These are phyloP conservation scores for Cyclopterus lumpus DNA, from an alignment of 2,797 vertebrate genomes.

Conservation along the genomic window DNA sequence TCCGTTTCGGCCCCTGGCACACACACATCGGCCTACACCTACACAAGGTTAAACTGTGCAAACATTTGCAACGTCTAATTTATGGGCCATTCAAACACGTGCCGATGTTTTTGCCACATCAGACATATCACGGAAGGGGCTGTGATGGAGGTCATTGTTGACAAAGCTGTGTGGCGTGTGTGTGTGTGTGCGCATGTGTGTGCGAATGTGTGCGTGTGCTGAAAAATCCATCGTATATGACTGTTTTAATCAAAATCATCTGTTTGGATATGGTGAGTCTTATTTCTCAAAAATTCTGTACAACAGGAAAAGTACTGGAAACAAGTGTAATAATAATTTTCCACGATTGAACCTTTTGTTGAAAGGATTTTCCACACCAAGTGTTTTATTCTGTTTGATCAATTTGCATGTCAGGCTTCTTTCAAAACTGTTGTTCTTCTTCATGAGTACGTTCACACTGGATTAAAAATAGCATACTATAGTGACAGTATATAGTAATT, in stretches of 20 bases:
- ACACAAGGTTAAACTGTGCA: conserved; percentile 73
- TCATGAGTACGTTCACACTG: too few species aligned
- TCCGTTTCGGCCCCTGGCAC: conserved; percentile 3
- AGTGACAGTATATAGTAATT: too few species aligned
- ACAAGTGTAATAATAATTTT: not conserved
- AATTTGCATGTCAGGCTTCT: too few species aligned
- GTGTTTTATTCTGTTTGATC: too few species aligned
- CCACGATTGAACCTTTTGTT: too few species aligned
- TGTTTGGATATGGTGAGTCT: not conserved
- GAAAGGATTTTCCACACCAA: too few species aligned
- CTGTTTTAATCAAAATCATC: not conserved
- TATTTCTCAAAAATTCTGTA: not conserved
- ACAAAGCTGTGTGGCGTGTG: conserved; percentile 70
- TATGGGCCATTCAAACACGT: conserved; percentile 67
- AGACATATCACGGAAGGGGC: not conserved
- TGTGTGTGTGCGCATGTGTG: conserved; percentile 26
- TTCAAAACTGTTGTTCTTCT: too few species aligned
- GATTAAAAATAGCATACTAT: too few species aligned
- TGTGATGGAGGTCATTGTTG: conserved; percentile 70
- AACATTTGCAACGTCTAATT: conserved; percentile 76
- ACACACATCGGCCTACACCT: conserved; percentile 35
- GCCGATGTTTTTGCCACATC: conserved; percentile 63
- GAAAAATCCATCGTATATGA: not conserved
- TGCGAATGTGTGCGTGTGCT: conserved; percentile 22
- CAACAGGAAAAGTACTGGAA: not conserved